These are phyloP conservation scores for Rostratula benghalensis DNA, from an alignment of 2,113 vertebrate species.

Conservation along the genomic window DNA sequence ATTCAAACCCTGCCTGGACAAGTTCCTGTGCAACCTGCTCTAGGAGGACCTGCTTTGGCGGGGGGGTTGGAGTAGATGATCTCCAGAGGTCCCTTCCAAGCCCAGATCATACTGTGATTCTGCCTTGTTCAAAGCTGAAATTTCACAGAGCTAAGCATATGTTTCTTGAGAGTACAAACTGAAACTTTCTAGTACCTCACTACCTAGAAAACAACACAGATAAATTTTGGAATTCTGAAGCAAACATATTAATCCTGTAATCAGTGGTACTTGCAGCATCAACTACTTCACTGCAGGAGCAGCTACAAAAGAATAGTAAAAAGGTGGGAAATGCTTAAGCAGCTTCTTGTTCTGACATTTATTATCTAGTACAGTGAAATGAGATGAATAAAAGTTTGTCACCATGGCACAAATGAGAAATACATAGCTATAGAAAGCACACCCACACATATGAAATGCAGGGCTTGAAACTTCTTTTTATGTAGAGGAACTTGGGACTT, in stretches of 20 bases:
- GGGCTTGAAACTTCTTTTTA: conserved; percentile 25
- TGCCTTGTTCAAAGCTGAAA: background rate
- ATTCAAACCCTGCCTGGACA: too few relatives aligned
- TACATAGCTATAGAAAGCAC: background rate
- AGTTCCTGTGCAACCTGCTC: too few relatives aligned
- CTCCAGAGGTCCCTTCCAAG: too few relatives aligned
- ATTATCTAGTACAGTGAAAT: background rate
- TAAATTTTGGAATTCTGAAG: background rate
- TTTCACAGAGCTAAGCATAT: background rate
- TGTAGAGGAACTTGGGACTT: conserved; percentile 8
- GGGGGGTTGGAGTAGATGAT: too few relatives aligned
- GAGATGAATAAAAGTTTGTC: background rate
- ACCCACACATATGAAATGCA: conserved; percentile 4
- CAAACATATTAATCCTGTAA: background rate
- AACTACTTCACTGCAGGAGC: background rate
- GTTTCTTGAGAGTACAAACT: background rate
- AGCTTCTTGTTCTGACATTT: background rate
- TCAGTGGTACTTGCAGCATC: background rate
- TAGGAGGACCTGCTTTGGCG: too few relatives aligned
- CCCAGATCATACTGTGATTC: too few relatives aligned
- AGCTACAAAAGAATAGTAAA: background rate
- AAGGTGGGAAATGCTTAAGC: background rate
- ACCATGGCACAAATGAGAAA: conserved; percentile 15
- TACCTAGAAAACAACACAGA: background rate
- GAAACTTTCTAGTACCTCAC: background rate